Percentiles rank a stretch among this genome's conserved stretches.
Evolutionary conservation across 2,113 vertebrate species (phyloP).

Genomic region (Saiga tatarica): DNA sequence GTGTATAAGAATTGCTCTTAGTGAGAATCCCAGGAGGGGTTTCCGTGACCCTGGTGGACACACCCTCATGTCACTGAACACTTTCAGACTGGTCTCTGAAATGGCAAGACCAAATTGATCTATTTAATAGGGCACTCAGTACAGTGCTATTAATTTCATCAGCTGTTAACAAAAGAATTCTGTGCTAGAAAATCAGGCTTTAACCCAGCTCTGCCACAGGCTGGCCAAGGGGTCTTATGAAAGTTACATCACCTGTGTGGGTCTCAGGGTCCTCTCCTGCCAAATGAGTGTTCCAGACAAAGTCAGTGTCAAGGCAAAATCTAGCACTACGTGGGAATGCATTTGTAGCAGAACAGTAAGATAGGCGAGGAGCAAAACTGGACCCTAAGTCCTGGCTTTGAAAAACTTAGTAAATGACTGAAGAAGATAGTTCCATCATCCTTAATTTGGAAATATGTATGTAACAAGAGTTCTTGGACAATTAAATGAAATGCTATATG

Average conservation of each 20-base stretch:
- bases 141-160: not conserved
- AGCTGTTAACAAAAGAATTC: not conserved
- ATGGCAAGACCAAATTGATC: not conserved
- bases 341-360: not conserved
- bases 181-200: not conserved
- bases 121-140: not conserved
- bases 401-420: not conserved
- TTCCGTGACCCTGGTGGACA: not conserved
- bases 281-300: not conserved
- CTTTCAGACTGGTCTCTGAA: not conserved
- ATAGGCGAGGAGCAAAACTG: not conserved
- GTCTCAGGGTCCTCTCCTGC: not conserved
- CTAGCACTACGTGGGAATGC: not conserved
- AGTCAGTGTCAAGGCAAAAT: not conserved
- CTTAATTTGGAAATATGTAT: not conserved
- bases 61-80: not conserved
- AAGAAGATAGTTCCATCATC: not conserved
- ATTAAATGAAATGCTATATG: not conserved
- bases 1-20: not conserved
- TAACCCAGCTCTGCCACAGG: not conserved
- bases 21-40: not conserved
- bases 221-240: not conserved
- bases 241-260: not conserved
- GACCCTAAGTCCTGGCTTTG: not conserved
- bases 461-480: not conserved